phyloP scores from a whole-genome alignment of 64 coral and sea anemone genomes.

The Pocillopora damicornis region DNA sequence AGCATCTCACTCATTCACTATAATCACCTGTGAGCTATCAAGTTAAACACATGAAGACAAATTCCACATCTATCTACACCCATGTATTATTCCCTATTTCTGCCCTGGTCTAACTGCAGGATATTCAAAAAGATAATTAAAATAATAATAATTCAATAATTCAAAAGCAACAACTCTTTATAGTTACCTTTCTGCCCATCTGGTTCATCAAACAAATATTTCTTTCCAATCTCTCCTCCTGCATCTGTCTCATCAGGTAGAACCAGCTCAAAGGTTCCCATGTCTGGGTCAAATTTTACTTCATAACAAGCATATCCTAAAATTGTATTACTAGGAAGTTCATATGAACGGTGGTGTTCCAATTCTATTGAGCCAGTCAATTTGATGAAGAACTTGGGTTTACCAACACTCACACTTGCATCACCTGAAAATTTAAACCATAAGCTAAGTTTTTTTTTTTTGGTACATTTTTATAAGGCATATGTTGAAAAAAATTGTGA shows the following conservation, averaged over 20 bases:
- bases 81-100: too few species aligned
- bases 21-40: too few species aligned
- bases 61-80: too few species aligned
- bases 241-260: slow-evolving; percentile 66
- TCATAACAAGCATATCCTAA: slow-evolving; percentile 75
- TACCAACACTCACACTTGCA: slow-evolving; percentile 32
- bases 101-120: too few species aligned
- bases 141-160: neutral
- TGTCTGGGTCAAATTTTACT: slow-evolving; percentile 20
- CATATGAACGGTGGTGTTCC: slow-evolving; percentile 64
- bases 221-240: neutral
- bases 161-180: too few species aligned
- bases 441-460: too few species aligned
- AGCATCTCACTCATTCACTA: too few species aligned
- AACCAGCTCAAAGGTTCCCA: slow-evolving; percentile 49
- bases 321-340: slow-evolving; percentile 72
- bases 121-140: too few species aligned
- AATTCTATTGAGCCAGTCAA: slow-evolving; percentile 47
- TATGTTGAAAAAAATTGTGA: neutral
- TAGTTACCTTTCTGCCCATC: slow-evolving; percentile 74
- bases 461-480: neutral
- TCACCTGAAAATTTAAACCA: slow-evolving; percentile 40
- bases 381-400: slow-evolving; percentile 54
- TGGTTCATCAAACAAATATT: slow-evolving; percentile 54
- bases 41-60: too few species aligned